Percentiles rank a stretch among this genome's conserved stretches.
These are phyloP conservation scores for Papilio gigon DNA, from an alignment of 2,888 invertebrate genomes.

Conservation along the genomic window DNA sequence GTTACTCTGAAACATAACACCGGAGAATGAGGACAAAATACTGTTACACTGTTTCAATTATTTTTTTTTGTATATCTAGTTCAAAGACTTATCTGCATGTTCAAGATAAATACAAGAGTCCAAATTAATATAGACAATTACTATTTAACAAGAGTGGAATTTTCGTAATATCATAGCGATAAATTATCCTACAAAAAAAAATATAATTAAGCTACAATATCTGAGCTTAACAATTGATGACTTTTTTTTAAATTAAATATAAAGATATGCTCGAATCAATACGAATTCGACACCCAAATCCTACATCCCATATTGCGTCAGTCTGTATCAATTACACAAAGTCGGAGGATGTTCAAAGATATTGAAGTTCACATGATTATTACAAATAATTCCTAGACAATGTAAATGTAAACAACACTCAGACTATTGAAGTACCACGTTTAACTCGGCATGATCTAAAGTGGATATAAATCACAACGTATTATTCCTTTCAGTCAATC, in stretches of 20 bases:
- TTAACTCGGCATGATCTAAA: conserved; percentile 39
- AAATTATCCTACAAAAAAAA: too few species aligned
- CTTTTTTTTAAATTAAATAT: too few species aligned
- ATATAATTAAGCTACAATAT: too few species aligned
- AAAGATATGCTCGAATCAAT: too few species aligned
- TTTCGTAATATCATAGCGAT: too few species aligned
- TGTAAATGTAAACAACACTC: background rate
- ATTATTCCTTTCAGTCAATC: conserved; percentile 78
- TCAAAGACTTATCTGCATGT: conserved; percentile 6
- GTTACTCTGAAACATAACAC: conserved; percentile 88
- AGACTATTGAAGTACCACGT: conserved; percentile 23
- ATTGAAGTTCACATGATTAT: background rate
- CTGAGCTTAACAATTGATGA: too few species aligned
- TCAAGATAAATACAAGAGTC: too few species aligned
- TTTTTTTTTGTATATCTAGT: background rate
- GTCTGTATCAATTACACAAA: background rate
- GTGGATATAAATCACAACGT: conserved; percentile 73
- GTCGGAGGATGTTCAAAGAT: background rate
- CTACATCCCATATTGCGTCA: too few species aligned
- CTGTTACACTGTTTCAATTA: conserved; percentile 5
- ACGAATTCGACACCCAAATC: too few species aligned
- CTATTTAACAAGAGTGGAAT: too few species aligned
- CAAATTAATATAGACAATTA: too few species aligned
- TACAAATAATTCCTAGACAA: background rate
- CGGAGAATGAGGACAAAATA: conserved; percentile 20